Percentiles rank a stretch among this genome's conserved stretches.
phyloP scores from a whole-genome alignment of 2,797 vertebrate species.

The Enteromius anoplus region DNA sequence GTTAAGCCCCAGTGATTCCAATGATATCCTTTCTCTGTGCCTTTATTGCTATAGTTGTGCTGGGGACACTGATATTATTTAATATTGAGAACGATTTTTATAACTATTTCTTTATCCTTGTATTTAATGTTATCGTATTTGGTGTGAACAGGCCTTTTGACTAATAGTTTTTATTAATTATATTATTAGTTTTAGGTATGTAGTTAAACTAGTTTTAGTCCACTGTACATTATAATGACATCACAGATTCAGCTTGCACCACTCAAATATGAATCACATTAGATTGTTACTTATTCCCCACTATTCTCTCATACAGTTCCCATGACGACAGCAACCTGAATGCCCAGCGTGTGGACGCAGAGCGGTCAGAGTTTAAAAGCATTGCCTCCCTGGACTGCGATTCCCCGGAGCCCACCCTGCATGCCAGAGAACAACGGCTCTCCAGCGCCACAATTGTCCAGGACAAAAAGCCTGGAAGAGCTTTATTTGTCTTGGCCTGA shows the following conservation, averaged over 20 bases:
- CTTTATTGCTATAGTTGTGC: too few species aligned
- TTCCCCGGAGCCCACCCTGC: slow-evolving; percentile 72
- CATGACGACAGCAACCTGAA: slow-evolving; percentile 73
- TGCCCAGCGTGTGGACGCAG: slow-evolving; percentile 62
- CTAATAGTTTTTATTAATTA: background rate
- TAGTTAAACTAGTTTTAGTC: background rate
- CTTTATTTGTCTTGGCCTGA: slow-evolving; percentile 75
- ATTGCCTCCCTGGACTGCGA: slow-evolving; percentile 64
- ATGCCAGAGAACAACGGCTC: slow-evolving; percentile 75
- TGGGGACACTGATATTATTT: too few species aligned
- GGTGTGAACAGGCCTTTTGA: background rate
- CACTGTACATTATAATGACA: background rate
- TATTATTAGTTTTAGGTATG: background rate
- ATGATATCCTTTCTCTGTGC: too few species aligned
- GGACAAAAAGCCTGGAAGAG: slow-evolving; percentile 70
- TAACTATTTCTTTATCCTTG: too few species aligned
- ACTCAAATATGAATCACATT: background rate
- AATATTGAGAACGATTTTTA: too few species aligned
- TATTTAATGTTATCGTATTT: too few species aligned
- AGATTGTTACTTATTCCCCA: background rate
- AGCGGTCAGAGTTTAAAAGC: slow-evolving; percentile 67
- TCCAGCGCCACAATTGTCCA: slow-evolving; percentile 71
- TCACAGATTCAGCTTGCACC: background rate
- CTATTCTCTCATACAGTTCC: slow-evolving; percentile 65
- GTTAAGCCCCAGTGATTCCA: too few species aligned